A percentile compares a stretch with the other conserved stretches of the same genome.
These are phyloP conservation scores for Ctenopoma multispine DNA, from an alignment of 2,797 vertebrate species.

Conservation along the genomic window DNA sequence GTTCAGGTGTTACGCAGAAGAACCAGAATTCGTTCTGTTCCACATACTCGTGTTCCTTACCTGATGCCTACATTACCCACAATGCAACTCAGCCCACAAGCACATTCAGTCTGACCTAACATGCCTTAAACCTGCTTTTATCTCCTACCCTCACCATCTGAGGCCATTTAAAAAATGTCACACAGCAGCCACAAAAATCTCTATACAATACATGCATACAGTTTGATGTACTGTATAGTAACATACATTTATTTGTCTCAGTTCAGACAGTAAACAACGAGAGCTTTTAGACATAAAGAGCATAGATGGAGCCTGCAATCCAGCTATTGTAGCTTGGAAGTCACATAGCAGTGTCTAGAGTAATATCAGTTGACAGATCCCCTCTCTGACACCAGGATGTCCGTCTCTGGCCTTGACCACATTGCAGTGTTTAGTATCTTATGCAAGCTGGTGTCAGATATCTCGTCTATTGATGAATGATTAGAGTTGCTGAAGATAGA, in stretches of 20 bases:
- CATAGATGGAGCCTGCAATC: conserved; percentile 48
- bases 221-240: no score
- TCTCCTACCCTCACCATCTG: background rate
- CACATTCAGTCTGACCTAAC: background rate
- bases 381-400: conserved; percentile 74
- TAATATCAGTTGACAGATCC: conserved; percentile 75
- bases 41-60: background rate
- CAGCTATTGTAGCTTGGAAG: conserved; percentile 55
- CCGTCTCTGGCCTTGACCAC: conserved; percentile 76
- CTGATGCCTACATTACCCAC: background rate
- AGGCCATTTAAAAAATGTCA: no score
- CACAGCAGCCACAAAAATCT: no score
- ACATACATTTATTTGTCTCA: conserved; percentile 10
- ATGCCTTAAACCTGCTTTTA: background rate
- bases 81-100: background rate
- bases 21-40: background rate
- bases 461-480: conserved; percentile 78
- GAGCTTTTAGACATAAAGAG: conserved; percentile 3
- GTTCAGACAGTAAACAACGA: conserved; percentile 22
- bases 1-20: background rate
- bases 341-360: conserved; percentile 57
- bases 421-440: conserved; percentile 65
- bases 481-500: conserved; percentile 73
- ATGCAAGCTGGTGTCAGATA: conserved; percentile 71
- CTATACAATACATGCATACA: no score